Conservation (phyloP, 2,797 vertebrate genomes). For the Mormyrops attenuatus region DNA sequence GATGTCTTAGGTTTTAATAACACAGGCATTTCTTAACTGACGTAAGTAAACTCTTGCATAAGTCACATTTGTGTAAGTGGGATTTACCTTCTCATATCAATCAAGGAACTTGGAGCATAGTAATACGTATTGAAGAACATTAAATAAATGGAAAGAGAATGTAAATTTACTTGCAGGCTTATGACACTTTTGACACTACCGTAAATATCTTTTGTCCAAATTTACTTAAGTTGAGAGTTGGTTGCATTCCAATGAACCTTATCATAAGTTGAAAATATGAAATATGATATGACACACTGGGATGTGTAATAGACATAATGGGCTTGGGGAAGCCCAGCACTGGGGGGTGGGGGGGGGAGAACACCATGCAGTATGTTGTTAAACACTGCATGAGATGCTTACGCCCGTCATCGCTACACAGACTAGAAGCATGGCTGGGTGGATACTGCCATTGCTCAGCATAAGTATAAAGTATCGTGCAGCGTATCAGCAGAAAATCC, state of each 20-base stretch:
- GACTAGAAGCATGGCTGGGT: not conserved
- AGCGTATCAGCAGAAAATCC: not conserved
- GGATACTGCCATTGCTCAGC: not conserved
- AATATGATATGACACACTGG: not conserved
- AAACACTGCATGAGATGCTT: not conserved
- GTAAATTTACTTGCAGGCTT: not conserved
- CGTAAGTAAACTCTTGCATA: not conserved
- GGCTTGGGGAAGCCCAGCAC: no score
- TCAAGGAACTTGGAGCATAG: not conserved
- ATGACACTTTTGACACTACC: not conserved
- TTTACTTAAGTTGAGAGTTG: not conserved
- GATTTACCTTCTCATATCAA: not conserved
- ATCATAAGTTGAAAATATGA: not conserved
- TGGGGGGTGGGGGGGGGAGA: not conserved
- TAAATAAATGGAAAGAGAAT: not conserved
- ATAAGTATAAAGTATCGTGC: not conserved
- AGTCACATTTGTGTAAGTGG: not conserved
- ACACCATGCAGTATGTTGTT: not conserved
- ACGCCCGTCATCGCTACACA: not conserved
- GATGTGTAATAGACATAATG: not conserved
- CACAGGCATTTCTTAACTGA: not conserved
- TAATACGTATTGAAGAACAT: not conserved
- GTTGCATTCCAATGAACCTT: not conserved
- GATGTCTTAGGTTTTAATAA: not conserved
- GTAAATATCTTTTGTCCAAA: not conserved